These are phyloP conservation scores for Samia ricini DNA, from an alignment of 1,140 invertebrate genomes.

Conservation along the genomic window DNA sequence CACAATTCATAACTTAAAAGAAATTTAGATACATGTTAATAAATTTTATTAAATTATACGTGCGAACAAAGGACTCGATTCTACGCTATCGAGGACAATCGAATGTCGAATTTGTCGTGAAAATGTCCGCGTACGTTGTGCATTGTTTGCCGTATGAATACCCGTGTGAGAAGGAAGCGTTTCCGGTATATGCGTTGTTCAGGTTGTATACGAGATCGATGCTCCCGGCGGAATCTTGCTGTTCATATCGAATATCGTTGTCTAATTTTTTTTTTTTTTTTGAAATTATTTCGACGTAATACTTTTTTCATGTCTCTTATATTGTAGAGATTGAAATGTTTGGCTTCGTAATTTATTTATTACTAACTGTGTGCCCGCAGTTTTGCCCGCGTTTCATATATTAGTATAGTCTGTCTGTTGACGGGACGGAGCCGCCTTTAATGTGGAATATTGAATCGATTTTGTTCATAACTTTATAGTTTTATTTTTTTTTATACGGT, in stretches of 20 bases:
- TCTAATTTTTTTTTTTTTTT: slow-evolving; percentile 51
- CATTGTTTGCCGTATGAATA: slow-evolving; percentile 41
- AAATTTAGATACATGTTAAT: slow-evolving; percentile 51
- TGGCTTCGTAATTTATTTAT: no score
- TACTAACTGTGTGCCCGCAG: no score
- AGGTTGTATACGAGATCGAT: slow-evolving; percentile 38
- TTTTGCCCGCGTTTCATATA: no score
- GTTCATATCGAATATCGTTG: slow-evolving; percentile 59
- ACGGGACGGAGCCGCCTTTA: no score
- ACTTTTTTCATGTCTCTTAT: not conserved
- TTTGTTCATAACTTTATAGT: no score
- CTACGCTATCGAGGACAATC: slow-evolving; percentile 56
- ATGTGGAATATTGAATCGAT: no score
- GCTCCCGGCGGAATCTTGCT: slow-evolving; percentile 63
- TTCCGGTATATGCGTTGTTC: slow-evolving; percentile 41
- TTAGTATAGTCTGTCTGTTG: no score
- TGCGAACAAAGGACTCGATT: slow-evolving; percentile 46
- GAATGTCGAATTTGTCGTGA: slow-evolving; percentile 70
- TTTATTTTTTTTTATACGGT: no score
- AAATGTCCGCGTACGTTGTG: slow-evolving; percentile 52
- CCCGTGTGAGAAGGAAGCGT: slow-evolving; percentile 64
- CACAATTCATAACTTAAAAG: not conserved
- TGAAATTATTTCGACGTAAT: slow-evolving; percentile 16
- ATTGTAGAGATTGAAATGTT: no score
- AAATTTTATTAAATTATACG: slow-evolving; percentile 69